Evolutionary conservation across 2,888 invertebrate genomes (phyloP).

Genomic region (Pilophorus perplexus): DNA sequence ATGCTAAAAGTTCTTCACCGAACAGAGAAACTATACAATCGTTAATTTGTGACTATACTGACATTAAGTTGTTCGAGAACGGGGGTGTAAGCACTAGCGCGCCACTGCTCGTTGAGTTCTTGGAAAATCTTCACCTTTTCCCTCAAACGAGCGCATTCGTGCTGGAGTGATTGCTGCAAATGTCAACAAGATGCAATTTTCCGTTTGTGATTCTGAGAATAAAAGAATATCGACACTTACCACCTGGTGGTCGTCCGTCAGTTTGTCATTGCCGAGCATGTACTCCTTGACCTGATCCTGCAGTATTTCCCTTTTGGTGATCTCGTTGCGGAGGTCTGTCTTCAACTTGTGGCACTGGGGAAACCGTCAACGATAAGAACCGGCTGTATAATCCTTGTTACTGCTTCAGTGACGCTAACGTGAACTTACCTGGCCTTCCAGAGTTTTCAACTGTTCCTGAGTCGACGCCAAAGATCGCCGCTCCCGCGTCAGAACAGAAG

Average conservation of each 20-base stretch:
- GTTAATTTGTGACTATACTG: background rate
- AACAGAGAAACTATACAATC: background rate
- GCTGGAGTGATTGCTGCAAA: slow-evolving; percentile 4
- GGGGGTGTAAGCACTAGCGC: background rate
- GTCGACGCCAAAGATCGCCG: slow-evolving; percentile 21
- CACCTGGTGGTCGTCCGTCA: background rate
- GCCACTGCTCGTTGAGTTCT: slow-evolving; percentile 29
- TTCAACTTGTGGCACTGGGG: slow-evolving; percentile 32
- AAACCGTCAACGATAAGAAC: slow-evolving; percentile 3
- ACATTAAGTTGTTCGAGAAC: slow-evolving; percentile 20
- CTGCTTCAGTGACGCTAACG: background rate
- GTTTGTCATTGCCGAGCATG: background rate
- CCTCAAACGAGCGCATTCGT: slow-evolving; percentile 12
- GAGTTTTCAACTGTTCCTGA: slow-evolving; percentile 32
- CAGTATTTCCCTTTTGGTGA: slow-evolving; percentile 30
- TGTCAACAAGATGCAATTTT: background rate
- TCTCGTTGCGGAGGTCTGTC: slow-evolving; percentile 39
- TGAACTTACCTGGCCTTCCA: slow-evolving; percentile 28
- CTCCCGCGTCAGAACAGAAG: slow-evolving; percentile 40
- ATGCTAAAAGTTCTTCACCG: background rate
- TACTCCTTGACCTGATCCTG: slow-evolving; percentile 15
- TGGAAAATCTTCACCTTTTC: slow-evolving; percentile 21
- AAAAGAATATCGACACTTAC: background rate
- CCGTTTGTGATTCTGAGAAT: background rate
- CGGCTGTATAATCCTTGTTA: no score